A percentile compares a stretch with the other conserved stretches of the same genome.
Conservation (phyloP, 1,140 invertebrate genomes). For the Brachionus rubens region DNA sequence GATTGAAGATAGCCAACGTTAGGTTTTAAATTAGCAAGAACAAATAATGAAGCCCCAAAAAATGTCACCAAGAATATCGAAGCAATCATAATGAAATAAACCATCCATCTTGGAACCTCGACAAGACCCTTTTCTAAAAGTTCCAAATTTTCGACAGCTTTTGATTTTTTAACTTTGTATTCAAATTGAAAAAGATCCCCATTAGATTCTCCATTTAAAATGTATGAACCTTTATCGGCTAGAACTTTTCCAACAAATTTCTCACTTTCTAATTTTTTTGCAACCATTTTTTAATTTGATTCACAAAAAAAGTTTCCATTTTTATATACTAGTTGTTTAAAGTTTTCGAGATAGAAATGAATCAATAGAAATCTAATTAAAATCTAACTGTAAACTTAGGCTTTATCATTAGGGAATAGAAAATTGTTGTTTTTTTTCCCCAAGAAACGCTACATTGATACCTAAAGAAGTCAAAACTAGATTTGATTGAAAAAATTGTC, state of each 20-base stretch:
- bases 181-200: neutral
- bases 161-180: conserved; percentile 9
- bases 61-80: conserved; percentile 1
- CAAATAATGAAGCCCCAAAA: neutral
- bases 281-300: too few relatives aligned
- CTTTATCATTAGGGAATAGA: too few relatives aligned
- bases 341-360: too few relatives aligned
- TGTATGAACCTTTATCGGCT: neutral
- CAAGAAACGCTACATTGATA: too few relatives aligned
- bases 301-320: too few relatives aligned
- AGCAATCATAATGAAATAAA: neutral
- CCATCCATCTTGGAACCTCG: conserved; percentile 1
- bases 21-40: neutral
- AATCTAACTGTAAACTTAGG: too few relatives aligned
- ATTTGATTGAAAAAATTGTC: too few relatives aligned
- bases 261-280: too few relatives aligned
- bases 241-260: neutral
- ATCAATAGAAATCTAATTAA: too few relatives aligned
- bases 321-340: too few relatives aligned
- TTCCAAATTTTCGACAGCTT: neutral
- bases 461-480: too few relatives aligned
- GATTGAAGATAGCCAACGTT: neutral
- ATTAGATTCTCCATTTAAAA: neutral
- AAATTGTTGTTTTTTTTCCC: too few relatives aligned
- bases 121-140: conserved; percentile 3